Evolutionary conservation across 1,140 invertebrate genomes (phyloP).

Genomic region (Drosophila littoralis): DNA sequence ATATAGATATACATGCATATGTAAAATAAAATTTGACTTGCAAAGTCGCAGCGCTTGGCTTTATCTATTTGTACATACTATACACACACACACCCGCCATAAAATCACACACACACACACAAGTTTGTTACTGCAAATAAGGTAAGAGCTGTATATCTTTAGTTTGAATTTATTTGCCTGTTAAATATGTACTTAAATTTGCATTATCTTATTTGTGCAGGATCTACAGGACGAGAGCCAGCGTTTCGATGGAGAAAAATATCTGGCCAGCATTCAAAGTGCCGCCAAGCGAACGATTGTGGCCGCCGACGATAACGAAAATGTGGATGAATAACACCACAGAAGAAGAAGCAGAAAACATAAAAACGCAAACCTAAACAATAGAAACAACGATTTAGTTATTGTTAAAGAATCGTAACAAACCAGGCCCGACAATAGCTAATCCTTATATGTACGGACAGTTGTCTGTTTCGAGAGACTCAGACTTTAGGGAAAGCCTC

Average conservation of each 20-base stretch:
- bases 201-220: constrained; percentile 43
- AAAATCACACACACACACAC: constrained; percentile 14
- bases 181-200: neutral
- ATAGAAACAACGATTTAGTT: constrained; percentile 35
- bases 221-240: constrained; percentile 81
- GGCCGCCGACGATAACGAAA: constrained; percentile 71
- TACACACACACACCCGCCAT: neutral
- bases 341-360: constrained; percentile 16
- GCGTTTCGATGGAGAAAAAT: constrained; percentile 83
- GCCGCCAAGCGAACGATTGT: constrained; percentile 76
- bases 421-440: constrained; percentile 46
- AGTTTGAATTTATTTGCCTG: constrained; percentile 25
- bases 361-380: constrained; percentile 24
- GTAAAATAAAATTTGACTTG: constrained; percentile 63
- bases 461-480: constrained; percentile 14
- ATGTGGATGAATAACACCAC: constrained; percentile 65
- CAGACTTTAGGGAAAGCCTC: neutral
- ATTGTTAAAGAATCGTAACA: neutral
- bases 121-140: constrained; percentile 6
- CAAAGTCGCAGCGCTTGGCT: constrained; percentile 59
- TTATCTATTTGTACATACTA: constrained; percentile 45
- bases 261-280: constrained; percentile 74
- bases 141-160: constrained; percentile 18
- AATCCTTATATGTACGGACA: constrained; percentile 25
- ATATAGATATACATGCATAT: constrained; percentile 47